These are phyloP conservation scores for Actenoides lindsayi DNA, from an alignment of 2,113 vertebrate genomes.

Conservation along the genomic window DNA sequence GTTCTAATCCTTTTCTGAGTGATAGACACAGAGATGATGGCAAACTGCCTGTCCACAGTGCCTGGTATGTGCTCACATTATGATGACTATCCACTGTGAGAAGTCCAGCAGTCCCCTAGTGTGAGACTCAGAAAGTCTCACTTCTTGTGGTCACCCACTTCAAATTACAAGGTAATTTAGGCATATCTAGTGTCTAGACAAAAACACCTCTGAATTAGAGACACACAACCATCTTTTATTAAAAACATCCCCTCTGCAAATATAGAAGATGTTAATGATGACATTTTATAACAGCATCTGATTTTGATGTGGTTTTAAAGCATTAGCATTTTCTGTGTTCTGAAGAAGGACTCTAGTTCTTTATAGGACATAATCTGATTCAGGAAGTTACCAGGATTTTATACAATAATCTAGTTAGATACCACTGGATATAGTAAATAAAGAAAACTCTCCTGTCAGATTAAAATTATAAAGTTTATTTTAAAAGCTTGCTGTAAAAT, in stretches of 20 bases:
- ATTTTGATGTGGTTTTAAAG: background rate
- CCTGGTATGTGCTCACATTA: background rate
- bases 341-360: background rate
- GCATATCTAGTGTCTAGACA: background rate
- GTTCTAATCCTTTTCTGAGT: background rate
- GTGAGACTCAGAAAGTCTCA: background rate
- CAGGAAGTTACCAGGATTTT: background rate
- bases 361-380: background rate
- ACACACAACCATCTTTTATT: background rate
- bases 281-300: background rate
- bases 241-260: background rate
- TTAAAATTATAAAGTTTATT: background rate
- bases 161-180: background rate
- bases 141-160: background rate
- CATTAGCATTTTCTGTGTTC: background rate
- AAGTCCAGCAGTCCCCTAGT: background rate
- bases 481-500: background rate
- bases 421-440: background rate
- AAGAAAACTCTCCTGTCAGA: background rate
- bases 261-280: background rate
- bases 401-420: background rate
- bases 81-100: accelerated
- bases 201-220: background rate
- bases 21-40: background rate
- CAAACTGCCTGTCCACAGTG: background rate